Conservation (phyloP, 2,888 invertebrate species). For the Phoenoteleia sp. region DNA sequence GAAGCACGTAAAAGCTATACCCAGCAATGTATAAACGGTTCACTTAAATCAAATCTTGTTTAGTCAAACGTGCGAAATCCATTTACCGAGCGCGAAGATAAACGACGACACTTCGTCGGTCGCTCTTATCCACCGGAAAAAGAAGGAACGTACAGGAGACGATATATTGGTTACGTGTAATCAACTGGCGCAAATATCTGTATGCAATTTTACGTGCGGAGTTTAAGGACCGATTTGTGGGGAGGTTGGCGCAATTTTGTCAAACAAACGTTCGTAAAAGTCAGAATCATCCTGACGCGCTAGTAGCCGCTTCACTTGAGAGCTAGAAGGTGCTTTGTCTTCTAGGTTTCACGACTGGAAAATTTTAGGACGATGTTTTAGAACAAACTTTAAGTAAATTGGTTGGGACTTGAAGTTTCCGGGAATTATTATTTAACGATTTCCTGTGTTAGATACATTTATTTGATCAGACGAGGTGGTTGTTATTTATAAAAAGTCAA, state of each 20-base stretch:
- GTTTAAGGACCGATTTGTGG: neutral
- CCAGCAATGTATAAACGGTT: constrained; percentile 58
- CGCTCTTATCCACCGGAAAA: constrained; percentile 22
- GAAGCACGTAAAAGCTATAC: constrained; percentile 64
- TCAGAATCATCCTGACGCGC: too few species aligned
- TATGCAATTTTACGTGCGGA: constrained; percentile 1
- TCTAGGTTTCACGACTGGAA: too few species aligned
- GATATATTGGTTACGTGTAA: constrained; percentile 32
- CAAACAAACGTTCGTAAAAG: constrained; percentile 7
- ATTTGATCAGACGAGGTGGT: too few species aligned
- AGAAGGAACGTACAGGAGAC: neutral
- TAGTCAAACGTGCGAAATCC: constrained; percentile 64
- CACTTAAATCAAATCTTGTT: constrained; percentile 67
- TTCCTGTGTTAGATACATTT: too few species aligned
- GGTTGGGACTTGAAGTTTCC: too few species aligned
- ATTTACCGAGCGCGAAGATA: constrained; percentile 58
- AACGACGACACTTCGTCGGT: constrained; percentile 53
- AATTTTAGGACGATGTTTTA: too few species aligned
- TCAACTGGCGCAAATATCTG: constrained; percentile 10
- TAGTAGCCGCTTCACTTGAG: too few species aligned
- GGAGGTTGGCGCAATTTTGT: neutral
- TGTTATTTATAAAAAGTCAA: too few species aligned
- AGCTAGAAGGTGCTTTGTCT: too few species aligned
- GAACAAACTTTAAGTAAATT: too few species aligned
- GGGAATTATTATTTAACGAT: too few species aligned